phyloP scores from a whole-genome alignment of 2,113 vertebrate genomes.

The Pedetes capensis region DNA sequence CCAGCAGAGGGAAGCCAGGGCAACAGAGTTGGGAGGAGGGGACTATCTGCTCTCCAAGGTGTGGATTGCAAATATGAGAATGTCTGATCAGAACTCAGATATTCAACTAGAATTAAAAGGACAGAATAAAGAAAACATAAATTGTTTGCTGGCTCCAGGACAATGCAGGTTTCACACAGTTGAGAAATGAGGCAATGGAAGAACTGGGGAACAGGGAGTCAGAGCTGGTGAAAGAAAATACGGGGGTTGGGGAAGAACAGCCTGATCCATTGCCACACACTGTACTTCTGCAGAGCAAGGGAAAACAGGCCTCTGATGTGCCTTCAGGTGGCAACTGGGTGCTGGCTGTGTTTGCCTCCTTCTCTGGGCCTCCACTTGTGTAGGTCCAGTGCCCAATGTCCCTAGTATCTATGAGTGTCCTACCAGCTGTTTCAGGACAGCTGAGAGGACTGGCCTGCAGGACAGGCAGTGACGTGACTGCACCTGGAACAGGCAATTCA shows the following conservation, averaged over 20 bases:
- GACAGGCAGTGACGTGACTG: rapidly evolving
- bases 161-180: neutral
- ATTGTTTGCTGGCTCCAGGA: neutral
- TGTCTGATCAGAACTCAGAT: neutral
- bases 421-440: neutral
- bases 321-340: neutral
- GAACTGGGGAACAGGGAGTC: neutral
- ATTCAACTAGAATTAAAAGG: neutral
- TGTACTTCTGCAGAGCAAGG: neutral
- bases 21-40: neutral
- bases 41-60: neutral
- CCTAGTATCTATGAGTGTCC: neutral
- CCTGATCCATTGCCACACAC: neutral
- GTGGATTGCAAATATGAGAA: neutral
- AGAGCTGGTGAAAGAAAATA: rapidly evolving
- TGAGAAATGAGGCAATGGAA: neutral
- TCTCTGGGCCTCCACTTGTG: neutral
- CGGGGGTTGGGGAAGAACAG: neutral
- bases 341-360: neutral
- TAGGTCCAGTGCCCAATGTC: rapidly evolving
- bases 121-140: neutral
- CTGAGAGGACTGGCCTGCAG: rapidly evolving
- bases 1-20: conserved; percentile 43
- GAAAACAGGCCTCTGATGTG: neutral
- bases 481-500: neutral